Evolutionary conservation across 2,888 invertebrate species (phyloP).

Genomic region (Dusona sp.): DNA sequence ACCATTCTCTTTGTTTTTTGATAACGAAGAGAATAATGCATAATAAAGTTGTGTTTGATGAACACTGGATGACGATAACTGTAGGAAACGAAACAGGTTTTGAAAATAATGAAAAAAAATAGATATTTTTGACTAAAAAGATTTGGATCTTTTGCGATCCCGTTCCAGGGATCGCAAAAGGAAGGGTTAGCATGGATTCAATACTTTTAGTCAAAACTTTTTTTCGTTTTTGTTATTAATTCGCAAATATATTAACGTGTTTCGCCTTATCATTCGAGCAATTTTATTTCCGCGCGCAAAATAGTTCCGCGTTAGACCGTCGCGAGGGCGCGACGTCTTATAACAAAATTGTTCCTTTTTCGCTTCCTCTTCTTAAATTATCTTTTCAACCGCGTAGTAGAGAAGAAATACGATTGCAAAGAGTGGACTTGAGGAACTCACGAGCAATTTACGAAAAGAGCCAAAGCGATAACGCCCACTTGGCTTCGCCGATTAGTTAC

Average conservation of each 20-base stretch:
- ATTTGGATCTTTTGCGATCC: too few species aligned
- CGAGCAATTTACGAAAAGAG: slow-evolving; percentile 55
- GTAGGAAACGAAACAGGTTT: too few species aligned
- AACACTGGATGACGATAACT: too few species aligned
- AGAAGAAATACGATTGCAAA: slow-evolving; percentile 15
- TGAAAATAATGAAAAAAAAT: too few species aligned
- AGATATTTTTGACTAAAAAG: too few species aligned
- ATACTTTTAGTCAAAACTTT: neutral
- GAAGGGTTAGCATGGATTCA: too few species aligned
- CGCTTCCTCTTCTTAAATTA: neutral
- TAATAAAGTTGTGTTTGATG: too few species aligned
- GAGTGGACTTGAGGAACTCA: slow-evolving; percentile 10
- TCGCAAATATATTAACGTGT: neutral
- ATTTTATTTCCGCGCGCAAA: slow-evolving; percentile 11
- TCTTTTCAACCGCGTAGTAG: neutral
- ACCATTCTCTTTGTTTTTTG: too few species aligned
- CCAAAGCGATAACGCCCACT: slow-evolving; percentile 61
- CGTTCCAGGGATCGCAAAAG: too few species aligned
- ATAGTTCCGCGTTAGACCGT: slow-evolving; percentile 22
- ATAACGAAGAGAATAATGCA: too few species aligned
- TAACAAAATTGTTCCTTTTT: neutral
- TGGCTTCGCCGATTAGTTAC: slow-evolving; percentile 55
- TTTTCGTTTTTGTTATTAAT: neutral
- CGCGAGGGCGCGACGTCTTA: neutral
- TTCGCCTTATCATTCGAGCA: neutral